Percentiles rank a stretch among this genome's conserved stretches.
Conservation (phyloP, 2,888 invertebrate species). For the Heliconius cydno region DNA sequence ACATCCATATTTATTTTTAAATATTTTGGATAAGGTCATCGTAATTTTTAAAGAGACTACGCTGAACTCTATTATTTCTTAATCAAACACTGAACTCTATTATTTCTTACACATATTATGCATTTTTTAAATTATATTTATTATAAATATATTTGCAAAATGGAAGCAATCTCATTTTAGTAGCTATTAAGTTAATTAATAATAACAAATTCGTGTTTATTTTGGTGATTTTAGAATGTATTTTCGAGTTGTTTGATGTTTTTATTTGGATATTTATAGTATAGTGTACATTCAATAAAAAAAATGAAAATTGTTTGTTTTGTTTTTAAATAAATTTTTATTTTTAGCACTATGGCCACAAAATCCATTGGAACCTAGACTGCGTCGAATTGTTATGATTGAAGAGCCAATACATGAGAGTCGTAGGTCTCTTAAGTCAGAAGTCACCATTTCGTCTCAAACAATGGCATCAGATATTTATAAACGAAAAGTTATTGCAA, state of each 20-base stretch:
- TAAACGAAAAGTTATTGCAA: slow-evolving; percentile 71
- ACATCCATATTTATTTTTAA: slow-evolving; percentile 15
- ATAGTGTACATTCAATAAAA: too few relatives aligned
- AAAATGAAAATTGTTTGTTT: too few relatives aligned
- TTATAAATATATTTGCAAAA: not conserved
- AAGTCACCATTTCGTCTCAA: slow-evolving; percentile 49
- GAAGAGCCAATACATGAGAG: slow-evolving; percentile 58
- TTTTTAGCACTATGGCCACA: slow-evolving; percentile 59
- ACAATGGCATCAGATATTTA: slow-evolving; percentile 54
- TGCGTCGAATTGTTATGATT: slow-evolving; percentile 65
- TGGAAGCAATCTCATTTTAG: not conserved
- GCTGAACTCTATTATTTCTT: not conserved
- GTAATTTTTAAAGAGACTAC: not conserved
- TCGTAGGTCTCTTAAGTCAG: slow-evolving; percentile 60
- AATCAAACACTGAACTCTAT: not conserved
- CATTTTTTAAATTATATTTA: too few relatives aligned
- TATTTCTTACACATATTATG: too few relatives aligned
- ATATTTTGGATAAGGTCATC: not conserved
- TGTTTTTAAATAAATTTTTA: not conserved
- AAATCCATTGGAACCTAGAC: slow-evolving; percentile 59
- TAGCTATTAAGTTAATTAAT: not conserved
- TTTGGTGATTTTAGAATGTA: not conserved
- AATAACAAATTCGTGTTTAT: not conserved
- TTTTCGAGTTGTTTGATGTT: too few relatives aligned
- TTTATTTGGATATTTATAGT: too few relatives aligned